A percentile compares a stretch with the other conserved stretches of the same genome.
These are phyloP conservation scores for Teleopsis dalmanni DNA, from an alignment of 1,140 invertebrate genomes.

Conservation along the genomic window DNA sequence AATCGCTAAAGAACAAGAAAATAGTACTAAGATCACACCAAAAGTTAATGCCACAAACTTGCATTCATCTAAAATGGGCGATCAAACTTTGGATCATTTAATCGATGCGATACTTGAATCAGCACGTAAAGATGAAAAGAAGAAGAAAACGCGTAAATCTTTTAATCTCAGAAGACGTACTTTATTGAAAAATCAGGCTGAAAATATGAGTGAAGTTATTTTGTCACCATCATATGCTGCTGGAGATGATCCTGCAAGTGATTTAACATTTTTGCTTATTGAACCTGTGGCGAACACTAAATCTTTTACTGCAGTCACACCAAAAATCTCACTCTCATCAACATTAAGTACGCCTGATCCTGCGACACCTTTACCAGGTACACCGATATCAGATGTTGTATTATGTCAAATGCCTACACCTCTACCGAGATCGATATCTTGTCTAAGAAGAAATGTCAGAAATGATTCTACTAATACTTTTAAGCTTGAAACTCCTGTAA, in stretches of 20 bases:
- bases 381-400: conserved; percentile 6
- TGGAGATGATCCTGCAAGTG: conserved; percentile 39
- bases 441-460: neutral
- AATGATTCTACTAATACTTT: conserved; percentile 17
- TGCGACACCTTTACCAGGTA: conserved; percentile 15
- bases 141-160: conserved; percentile 27
- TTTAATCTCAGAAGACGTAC: conserved; percentile 37
- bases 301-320: neutral
- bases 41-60: conserved; percentile 11
- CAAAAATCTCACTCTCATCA: conserved; percentile 11
- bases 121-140: conserved; percentile 31
- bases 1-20: conserved; percentile 13
- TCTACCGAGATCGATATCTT: neutral
- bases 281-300: conserved; percentile 6
- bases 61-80: conserved; percentile 30
- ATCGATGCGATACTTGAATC: conserved; percentile 42
- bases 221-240: conserved; percentile 39
- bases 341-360: conserved; percentile 20
- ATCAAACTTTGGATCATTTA: conserved; percentile 36
- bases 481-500: conserved; percentile 25
- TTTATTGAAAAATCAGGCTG: conserved; percentile 31
- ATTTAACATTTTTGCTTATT: conserved; percentile 27
- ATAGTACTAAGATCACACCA: neutral
- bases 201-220: conserved; percentile 9
- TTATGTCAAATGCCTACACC: conserved; percentile 9